phyloP scores from a whole-genome alignment of 1,140 invertebrate species.

The Ceratina japonica region DNA sequence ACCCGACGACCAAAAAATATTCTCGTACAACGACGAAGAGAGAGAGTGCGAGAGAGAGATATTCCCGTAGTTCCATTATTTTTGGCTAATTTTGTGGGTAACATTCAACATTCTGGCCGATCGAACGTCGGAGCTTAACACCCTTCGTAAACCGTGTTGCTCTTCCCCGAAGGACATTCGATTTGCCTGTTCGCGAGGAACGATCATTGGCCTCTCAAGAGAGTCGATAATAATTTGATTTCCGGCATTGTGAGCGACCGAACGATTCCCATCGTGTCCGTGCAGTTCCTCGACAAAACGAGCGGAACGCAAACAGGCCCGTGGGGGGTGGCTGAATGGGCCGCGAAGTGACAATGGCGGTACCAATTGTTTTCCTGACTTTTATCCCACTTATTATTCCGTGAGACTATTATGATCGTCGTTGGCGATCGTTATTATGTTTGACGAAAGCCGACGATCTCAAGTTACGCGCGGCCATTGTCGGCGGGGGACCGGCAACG shows the following conservation, averaged over 20 bases:
- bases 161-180: not conserved
- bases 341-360: conserved; percentile 56
- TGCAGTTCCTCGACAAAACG: conserved; percentile 36
- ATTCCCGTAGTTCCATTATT: too few species aligned
- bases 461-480: conserved; percentile 58
- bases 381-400: conserved; percentile 68
- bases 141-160: too few species aligned
- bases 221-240: conserved; percentile 50
- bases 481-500: conserved; percentile 28
- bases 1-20: too few species aligned
- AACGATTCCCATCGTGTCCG: conserved; percentile 39
- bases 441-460: conserved; percentile 66
- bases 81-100: too few species aligned
- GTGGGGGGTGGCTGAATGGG: conserved; percentile 55
- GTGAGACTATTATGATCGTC: conserved; percentile 67
- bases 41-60: too few species aligned
- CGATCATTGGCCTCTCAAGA: conserved; percentile 15
- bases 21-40: too few species aligned
- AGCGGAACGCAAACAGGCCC: conserved; percentile 31
- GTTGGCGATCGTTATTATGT: conserved; percentile 67
- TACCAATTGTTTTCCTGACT: conserved; percentile 69
- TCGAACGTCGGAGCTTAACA: too few species aligned
- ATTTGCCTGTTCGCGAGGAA: not conserved
- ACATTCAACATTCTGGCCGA: too few species aligned
- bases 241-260: conserved; percentile 16